A percentile compares a stretch with the other conserved stretches of the same genome.
Evolutionary conservation across 2,888 invertebrate species (phyloP).

Genomic region (Pterostichus niger): DNA sequence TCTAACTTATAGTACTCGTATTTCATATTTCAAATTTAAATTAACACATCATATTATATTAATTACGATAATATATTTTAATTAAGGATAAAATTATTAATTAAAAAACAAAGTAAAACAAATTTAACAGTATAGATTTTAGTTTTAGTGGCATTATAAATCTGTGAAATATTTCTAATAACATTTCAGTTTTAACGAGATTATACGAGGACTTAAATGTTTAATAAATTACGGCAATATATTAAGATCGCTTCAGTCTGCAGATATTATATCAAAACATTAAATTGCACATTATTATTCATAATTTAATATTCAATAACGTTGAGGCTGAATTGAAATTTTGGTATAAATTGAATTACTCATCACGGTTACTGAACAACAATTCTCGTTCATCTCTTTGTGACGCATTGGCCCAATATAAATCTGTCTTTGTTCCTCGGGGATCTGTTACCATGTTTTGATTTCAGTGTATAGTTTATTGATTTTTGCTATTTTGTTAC

Average conservation of each 20-base stretch:
- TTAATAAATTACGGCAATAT: constrained; percentile 24
- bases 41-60: too few species aligned
- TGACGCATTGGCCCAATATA: neutral
- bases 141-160: neutral
- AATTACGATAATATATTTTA: too few species aligned
- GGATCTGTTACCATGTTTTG: constrained; percentile 17
- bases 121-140: neutral
- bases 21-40: too few species aligned
- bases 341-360: constrained; percentile 26
- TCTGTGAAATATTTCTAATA: constrained; percentile 12
- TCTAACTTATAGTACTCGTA: too few species aligned
- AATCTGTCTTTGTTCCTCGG: constrained; percentile 7
- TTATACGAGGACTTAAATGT: constrained; percentile 13
- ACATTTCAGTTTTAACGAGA: neutral
- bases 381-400: neutral
- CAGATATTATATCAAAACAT: neutral
- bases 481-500: constrained; percentile 45
- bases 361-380: neutral
- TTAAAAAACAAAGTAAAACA: too few species aligned
- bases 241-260: constrained; percentile 1
- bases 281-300: constrained; percentile 38
- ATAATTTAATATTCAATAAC: constrained; percentile 34
- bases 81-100: too few species aligned
- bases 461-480: constrained; percentile 34
- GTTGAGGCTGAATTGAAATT: constrained; percentile 13